phyloP scores from a whole-genome alignment of 2,797 vertebrate species.

The Rhyacichthys aspro region DNA sequence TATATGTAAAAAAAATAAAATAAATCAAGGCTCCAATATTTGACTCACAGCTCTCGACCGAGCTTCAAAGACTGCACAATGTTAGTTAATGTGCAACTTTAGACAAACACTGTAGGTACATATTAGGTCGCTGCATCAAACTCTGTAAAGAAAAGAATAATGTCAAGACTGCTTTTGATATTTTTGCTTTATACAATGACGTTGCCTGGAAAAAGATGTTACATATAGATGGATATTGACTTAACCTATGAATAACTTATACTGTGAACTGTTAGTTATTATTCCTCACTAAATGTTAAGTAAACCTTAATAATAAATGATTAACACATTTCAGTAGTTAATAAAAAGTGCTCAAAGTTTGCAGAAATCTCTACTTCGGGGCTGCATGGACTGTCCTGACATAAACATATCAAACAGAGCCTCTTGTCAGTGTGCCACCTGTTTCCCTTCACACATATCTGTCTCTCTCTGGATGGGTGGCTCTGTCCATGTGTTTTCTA shows the following conservation, averaged over 20 bases:
- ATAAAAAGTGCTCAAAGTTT: neutral
- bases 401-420: conserved; percentile 13
- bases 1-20: conserved; percentile 10
- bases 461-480: conserved; percentile 15
- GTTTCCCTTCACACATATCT: conserved; percentile 21
- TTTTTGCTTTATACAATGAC: conserved; percentile 9
- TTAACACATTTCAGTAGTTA: conserved; percentile 31
- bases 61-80: conserved; percentile 63
- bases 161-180: conserved; percentile 12
- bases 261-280: conserved; percentile 17
- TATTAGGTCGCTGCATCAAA: conserved; percentile 51
- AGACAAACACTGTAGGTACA: conserved; percentile 67
- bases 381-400: conserved; percentile 2
- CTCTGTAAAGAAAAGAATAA: conserved; percentile 13
- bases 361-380: conserved; percentile 1
- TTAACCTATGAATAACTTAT: conserved; percentile 33
- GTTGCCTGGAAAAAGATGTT: conserved; percentile 5
- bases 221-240: conserved; percentile 4
- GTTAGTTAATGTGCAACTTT: conserved; percentile 79
- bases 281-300: conserved; percentile 21
- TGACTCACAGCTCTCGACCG: conserved; percentile 37
- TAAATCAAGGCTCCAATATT: conserved; percentile 34
- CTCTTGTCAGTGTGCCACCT: conserved; percentile 11
- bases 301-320: conserved; percentile 25
- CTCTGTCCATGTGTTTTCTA: conserved; percentile 30